Evolutionary conservation across 2,113 vertebrate species (phyloP), one percentile per base, ranked within the genome.

Genomic region (Barnardius zonarius): DNA sequence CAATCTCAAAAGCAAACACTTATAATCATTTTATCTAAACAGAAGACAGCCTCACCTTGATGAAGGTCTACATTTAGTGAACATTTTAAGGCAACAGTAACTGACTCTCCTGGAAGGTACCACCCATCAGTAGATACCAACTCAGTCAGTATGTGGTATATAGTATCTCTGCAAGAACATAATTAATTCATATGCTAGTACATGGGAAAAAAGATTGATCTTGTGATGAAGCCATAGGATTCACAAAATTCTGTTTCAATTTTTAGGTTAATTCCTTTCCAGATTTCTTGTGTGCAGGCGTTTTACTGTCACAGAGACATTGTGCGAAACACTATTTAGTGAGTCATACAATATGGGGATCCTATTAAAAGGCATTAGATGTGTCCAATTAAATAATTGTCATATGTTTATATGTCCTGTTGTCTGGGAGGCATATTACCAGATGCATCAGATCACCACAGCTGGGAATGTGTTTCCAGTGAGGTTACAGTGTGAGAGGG

Each of bases 1-100:
- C 95, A 97, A 91, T 98, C 94, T 97, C 96, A 95, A 97, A 98
- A 97, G 97, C 94, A 98, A 98, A 98, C 96, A 97, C 94, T 98
- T 98, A 93, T 25, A 97, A 97, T 97, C 88, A 97, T 97, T 98
- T 98, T 97, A 96, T 96, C 96, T 97, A 96, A 98, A 97, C 92
- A 97, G 88, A 96, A 97, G 95, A 94, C 93, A 97, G 92, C 82
- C 88, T 97, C 95, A 97, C 97, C 97, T 98, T 97, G 97, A 91
- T 88, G 97, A 98, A 98, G 95, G 93, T 96, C 94, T 97, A 72
- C 49, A 79, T 97, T 97, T 96, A 96, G 86, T 77, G 92, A 96
- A 90, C 72, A 57, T 93, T 90, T 95, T 86, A 95, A 96, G 88
- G 85, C 79, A 89, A 52, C 4, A 35, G 76, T 85, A 39, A 49